Conservation (phyloP, 2,888 invertebrate genomes). For the Phlogophora meticulosa region DNA sequence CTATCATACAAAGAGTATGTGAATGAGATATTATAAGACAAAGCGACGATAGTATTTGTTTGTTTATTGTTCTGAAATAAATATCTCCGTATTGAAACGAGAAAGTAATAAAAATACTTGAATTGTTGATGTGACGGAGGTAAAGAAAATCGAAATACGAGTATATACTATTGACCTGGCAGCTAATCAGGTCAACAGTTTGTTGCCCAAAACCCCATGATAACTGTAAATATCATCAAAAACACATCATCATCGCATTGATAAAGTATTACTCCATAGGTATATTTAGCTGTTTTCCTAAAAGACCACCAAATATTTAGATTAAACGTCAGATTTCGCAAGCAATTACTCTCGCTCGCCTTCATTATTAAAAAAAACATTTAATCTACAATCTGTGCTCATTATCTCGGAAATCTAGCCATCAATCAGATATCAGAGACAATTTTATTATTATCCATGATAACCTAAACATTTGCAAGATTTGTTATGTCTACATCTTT, state of each 20-base stretch:
- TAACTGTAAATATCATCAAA: not conserved
- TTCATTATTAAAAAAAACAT: constrained; percentile 18
- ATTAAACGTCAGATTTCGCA: not conserved
- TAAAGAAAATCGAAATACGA: too few species aligned
- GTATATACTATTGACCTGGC: too few species aligned
- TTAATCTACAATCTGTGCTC: constrained; percentile 14
- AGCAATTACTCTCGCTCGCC: not conserved
- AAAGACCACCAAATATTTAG: constrained; percentile 7
- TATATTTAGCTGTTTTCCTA: not conserved
- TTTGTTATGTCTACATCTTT: constrained; percentile 35
- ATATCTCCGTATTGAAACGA: constrained; percentile 11
- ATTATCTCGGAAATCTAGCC: constrained; percentile 5
- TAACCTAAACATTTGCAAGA: constrained; percentile 23
- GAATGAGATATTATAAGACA: constrained; percentile 65
- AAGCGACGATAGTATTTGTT: constrained; percentile 53
- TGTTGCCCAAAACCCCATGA: not conserved
- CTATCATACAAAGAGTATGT: constrained; percentile 68
- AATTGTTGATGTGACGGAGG: too few species aligned
- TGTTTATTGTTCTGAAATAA: constrained; percentile 48
- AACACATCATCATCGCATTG: not conserved
- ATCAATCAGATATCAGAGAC: constrained; percentile 34
- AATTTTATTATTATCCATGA: constrained; percentile 21
- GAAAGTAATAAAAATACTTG: too few species aligned
- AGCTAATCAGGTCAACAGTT: not conserved
- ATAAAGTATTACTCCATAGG: not conserved